Conservation (phyloP, 2,888 invertebrate species). For the Drosophila niveifrons region DNA sequence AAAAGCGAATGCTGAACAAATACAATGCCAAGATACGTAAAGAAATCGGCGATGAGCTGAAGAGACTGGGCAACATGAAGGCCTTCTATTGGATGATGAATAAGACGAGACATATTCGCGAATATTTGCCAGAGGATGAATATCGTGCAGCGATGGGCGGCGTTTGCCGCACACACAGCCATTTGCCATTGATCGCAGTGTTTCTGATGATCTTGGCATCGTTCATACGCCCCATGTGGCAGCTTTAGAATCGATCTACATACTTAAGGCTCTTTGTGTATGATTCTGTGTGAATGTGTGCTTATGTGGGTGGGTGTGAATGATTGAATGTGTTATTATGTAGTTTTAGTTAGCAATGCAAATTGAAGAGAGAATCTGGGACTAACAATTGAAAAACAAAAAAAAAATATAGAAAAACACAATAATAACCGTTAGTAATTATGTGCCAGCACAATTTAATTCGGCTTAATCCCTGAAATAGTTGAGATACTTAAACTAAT, state of each 20-base stretch:
- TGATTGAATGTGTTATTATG: slow-evolving; percentile 54
- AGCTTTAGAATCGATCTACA: slow-evolving; percentile 33
- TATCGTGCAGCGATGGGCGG: slow-evolving; percentile 80
- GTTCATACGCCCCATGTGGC: slow-evolving; percentile 33
- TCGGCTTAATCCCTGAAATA: slow-evolving; percentile 37
- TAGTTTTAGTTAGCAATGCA: slow-evolving; percentile 75
- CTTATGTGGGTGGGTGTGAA: slow-evolving; percentile 10
- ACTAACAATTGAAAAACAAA: slow-evolving; percentile 64
- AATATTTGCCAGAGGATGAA: slow-evolving; percentile 85
- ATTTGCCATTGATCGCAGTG: slow-evolving; percentile 22
- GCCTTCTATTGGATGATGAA: slow-evolving; percentile 94
- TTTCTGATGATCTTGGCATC: slow-evolving; percentile 32
- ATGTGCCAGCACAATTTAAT: slow-evolving; percentile 33
- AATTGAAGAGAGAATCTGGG: slow-evolving; percentile 72
- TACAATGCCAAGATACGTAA: slow-evolving; percentile 91
- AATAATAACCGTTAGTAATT: slow-evolving; percentile 61
- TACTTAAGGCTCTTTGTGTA: slow-evolving; percentile 28
- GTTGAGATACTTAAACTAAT: slow-evolving; percentile 47
- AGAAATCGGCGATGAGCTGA: slow-evolving; percentile 91
- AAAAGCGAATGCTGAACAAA: slow-evolving; percentile 93
- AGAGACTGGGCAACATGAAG: slow-evolving; percentile 89
- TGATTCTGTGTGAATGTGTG: slow-evolving; percentile 10
- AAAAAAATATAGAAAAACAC: slow-evolving; percentile 22
- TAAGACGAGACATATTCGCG: slow-evolving; percentile 90
- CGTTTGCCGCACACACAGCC: slow-evolving; percentile 31